Conservation (phyloP, 2,113 vertebrate genomes). For the Turnix velox region DNA sequence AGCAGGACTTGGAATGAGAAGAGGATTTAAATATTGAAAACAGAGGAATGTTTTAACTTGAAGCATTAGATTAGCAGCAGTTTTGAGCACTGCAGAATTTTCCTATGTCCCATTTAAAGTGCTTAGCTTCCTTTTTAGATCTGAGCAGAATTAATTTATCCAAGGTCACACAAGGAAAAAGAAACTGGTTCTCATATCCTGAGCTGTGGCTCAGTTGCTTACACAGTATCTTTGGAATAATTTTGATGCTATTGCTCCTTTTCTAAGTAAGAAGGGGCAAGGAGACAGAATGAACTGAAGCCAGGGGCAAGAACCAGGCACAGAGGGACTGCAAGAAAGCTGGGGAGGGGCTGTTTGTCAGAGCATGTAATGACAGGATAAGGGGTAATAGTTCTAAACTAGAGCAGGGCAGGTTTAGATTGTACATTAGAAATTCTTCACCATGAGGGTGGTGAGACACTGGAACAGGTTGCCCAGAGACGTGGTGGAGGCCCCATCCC, state of each 20-base stretch:
- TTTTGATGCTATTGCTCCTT: background rate
- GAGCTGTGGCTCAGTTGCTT: background rate
- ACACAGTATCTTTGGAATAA: background rate
- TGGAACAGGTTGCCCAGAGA: too few relatives aligned
- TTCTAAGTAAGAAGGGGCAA: background rate
- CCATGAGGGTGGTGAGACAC: too few relatives aligned
- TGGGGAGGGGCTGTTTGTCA: too few relatives aligned
- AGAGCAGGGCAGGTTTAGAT: too few relatives aligned
- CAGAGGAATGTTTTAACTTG: background rate
- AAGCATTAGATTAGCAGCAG: background rate
- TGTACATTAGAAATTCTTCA: too few relatives aligned
- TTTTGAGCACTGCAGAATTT: background rate
- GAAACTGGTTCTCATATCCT: background rate
- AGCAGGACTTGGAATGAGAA: background rate
- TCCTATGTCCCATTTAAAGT: background rate
- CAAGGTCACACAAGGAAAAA: background rate
- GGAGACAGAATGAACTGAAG: background rate
- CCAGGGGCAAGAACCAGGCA: background rate
- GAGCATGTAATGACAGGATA: too few relatives aligned
- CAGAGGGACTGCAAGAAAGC: too few relatives aligned
- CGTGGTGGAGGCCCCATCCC: too few relatives aligned
- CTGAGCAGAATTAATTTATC: background rate
- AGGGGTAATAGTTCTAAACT: too few relatives aligned
- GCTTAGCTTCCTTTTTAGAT: background rate
- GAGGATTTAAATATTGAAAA: background rate